Evolutionary conservation across 2,888 invertebrate species (phyloP).

Genomic region (Coenonympha glycerion): DNA sequence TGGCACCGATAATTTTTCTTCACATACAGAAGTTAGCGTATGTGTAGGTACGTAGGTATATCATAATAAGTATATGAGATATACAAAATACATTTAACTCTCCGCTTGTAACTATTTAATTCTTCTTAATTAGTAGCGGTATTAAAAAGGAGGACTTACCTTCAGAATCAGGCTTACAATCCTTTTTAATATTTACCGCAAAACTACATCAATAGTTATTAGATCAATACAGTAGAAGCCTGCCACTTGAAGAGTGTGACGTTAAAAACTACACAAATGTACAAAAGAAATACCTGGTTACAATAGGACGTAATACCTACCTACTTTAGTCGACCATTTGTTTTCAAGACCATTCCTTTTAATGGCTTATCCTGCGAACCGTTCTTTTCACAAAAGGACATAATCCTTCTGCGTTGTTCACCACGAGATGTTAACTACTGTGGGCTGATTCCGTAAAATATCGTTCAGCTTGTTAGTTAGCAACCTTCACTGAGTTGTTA

Average conservation of each 20-base stretch:
- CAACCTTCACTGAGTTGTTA: too few relatives aligned
- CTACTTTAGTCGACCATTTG: conserved; percentile 33
- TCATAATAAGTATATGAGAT: too few relatives aligned
- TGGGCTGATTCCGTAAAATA: background rate
- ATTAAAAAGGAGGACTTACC: too few relatives aligned
- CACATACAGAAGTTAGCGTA: too few relatives aligned
- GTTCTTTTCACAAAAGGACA: conserved; percentile 43
- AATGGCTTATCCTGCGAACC: conserved; percentile 47
- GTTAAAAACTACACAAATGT: background rate
- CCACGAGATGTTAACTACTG: conserved; percentile 4
- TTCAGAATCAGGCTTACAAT: background rate
- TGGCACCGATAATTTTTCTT: too few relatives aligned
- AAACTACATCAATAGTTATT: background rate
- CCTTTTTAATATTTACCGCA: background rate
- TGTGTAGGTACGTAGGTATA: too few relatives aligned
- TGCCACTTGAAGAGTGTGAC: background rate
- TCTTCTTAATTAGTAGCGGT: too few relatives aligned
- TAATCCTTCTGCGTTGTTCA: conserved; percentile 3
- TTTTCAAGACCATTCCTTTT: conserved; percentile 39
- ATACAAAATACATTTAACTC: too few relatives aligned
- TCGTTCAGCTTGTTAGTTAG: too few relatives aligned
- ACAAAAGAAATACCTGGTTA: conserved; percentile 29
- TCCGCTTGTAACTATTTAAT: too few relatives aligned
- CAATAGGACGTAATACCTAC: conserved; percentile 33
- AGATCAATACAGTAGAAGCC: background rate